These are phyloP conservation scores for Drosophila kanekoi DNA, from an alignment of 2,888 invertebrate species.

Conservation along the genomic window DNA sequence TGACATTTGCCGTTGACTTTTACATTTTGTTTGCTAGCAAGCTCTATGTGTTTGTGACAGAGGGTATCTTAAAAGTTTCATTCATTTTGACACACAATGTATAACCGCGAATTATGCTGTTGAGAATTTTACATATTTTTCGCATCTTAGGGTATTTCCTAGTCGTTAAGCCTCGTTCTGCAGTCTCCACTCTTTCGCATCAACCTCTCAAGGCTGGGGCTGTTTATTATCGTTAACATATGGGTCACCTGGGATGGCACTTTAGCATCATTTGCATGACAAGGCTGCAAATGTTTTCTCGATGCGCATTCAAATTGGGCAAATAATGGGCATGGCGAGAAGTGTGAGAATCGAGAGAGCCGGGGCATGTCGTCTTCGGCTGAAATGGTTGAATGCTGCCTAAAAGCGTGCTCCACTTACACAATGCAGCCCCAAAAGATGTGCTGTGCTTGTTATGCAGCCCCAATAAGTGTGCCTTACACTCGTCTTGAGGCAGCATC, in stretches of 20 bases:
- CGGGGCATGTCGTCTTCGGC: constrained; percentile 17
- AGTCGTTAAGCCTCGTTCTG: background rate
- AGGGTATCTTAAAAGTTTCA: constrained; percentile 1
- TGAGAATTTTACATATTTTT: no score
- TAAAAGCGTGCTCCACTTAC: constrained; percentile 57
- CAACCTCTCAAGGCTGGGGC: constrained; percentile 22
- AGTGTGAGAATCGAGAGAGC: background rate
- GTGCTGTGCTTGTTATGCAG: constrained; percentile 52
- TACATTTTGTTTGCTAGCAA: constrained; percentile 18
- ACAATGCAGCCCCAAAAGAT: constrained; percentile 42
- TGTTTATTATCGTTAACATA: constrained; percentile 73
- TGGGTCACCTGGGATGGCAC: constrained; percentile 72
- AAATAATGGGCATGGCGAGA: constrained; percentile 47
- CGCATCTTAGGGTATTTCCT: constrained; percentile 26
- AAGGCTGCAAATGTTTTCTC: constrained; percentile 61
- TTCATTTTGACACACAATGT: background rate
- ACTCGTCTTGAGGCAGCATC: constrained; percentile 31
- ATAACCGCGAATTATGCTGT: no score
- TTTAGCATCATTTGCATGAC: constrained; percentile 71
- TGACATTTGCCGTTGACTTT: constrained; percentile 56
- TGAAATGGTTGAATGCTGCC: constrained; percentile 23
- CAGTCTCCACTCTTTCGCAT: background rate
- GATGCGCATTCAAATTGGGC: constrained; percentile 67
- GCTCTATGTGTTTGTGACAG: background rate
- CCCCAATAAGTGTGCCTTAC: constrained; percentile 26